Base-by-base conservation (phyloP, 1,140 invertebrate genomes). In the Agrypnia vestita region DNA sequence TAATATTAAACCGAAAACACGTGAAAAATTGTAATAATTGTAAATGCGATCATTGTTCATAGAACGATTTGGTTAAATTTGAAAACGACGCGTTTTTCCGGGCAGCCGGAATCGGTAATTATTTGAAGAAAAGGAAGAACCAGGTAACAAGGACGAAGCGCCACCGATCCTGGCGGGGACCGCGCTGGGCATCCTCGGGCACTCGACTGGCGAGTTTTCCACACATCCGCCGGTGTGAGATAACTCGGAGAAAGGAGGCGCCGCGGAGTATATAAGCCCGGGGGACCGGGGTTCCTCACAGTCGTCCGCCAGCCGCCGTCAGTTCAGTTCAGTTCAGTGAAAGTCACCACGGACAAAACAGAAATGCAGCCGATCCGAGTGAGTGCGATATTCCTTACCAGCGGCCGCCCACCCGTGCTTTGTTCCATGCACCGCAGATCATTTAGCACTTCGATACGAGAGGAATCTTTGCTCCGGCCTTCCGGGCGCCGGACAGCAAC, bases 311-410 rank as follows among this genome's bases (percentile, higher is more conserved):
- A 62, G 59, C 59, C 59, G 49, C 59, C 12, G 59, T 35, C 17
- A 56, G 21, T 62, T 21, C 59, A 19, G 55, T 59, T 59, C 7
- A 62, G 59, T 62, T 62, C 59, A 62, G 69, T 73, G 47, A 53
- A 11, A 73, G 47, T 35, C 25, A 6, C 1, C 25, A 35, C 25
- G 6, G 25, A 35, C 47, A 73, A 44, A 43, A 71, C 17, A 15
- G 51, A 51, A 43, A 73, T 73, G 69, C 69, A 73, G 47, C 19
- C 69, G 9, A 53, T 35, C 17, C 46, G 51, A 73, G 69, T 73
- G 69, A 73, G 69, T 73, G 69, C 59, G 53, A 17, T 56, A 56
- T 56, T 19, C 15, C 53, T 17, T 56, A 56, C n/a, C 9, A 19
- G 25, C 25, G 25, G 25, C 6, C 25, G 25, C 25, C 25, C n/a